Conservation (phyloP, 2,888 invertebrate species). For the Conomelus anceps region DNA sequence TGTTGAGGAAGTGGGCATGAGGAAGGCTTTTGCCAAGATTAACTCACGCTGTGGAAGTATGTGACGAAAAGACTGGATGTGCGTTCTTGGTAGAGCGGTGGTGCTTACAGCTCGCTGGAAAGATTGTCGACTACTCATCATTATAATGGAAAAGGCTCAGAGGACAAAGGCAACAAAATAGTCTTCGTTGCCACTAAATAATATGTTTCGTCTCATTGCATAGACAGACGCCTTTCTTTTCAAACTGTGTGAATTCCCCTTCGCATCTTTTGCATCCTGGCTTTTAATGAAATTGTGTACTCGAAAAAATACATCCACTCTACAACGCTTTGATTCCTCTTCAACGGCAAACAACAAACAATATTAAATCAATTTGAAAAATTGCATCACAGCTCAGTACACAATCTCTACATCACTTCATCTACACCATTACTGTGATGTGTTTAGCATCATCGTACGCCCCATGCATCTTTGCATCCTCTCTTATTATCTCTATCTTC, state of each 20-base stretch:
- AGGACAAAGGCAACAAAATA: not conserved
- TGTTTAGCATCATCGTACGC: not conserved
- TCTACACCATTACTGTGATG: not conserved
- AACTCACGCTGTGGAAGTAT: not conserved
- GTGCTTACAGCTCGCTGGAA: not conserved
- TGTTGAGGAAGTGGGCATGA: not conserved
- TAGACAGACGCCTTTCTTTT: not conserved
- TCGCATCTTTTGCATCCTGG: not conserved
- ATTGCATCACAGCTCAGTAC: not conserved
- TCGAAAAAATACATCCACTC: not conserved
- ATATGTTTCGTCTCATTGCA: slow-evolving; percentile 9
- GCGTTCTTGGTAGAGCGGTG: not conserved
- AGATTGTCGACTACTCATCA: not conserved
- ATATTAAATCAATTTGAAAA: not conserved
- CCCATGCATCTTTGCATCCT: not conserved
- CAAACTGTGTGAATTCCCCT: not conserved
- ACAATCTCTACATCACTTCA: not conserved
- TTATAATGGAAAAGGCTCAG: not conserved
- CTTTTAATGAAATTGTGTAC: slow-evolving; percentile 6
- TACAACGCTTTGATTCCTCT: not conserved
- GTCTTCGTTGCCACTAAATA: not conserved
- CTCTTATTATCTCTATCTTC: not conserved
- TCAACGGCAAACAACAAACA: not conserved
- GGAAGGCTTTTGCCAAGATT: slow-evolving; percentile 8
- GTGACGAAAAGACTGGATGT: not conserved